Base-by-base conservation (phyloP, 2,888 invertebrate species). In the Ennomos quercinarius region DNA sequence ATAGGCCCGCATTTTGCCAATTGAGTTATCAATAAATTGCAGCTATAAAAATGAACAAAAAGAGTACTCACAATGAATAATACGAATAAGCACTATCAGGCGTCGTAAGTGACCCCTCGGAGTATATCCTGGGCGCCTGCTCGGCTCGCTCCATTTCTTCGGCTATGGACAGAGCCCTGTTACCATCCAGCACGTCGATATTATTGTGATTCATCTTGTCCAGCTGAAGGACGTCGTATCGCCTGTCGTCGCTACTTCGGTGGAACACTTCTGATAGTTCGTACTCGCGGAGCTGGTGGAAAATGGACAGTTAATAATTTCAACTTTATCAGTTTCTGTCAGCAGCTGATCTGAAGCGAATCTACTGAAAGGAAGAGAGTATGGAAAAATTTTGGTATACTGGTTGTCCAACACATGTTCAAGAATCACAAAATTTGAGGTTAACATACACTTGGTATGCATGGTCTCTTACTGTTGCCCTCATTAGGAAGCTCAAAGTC, bases 211-310 rank as follows among this genome's bases (percentile, higher is more conserved):
- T 87, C 39, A 89, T 70, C 71, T 94, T 94, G 74, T 95, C 94
- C 76, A 95, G 88, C 71, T 94, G 93, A 10, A 96, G 89, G 43
- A 96, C 95, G 81, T 96, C 96, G 88, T 96, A 96, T 81, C 94
- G 93, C 67, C 94, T 93, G 76, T 97, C 96, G 84, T 97, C 97
- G 84, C 96, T 96, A 71, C 94, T 93, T 78, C 96, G 96, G 90
- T 97, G 97, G 87, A 97, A 97, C 67, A 96, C 96, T 90, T 97
- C 97, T 68, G 96, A 96, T 70, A 97, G 91, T 84, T 97, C 97
- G 93, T 97, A 98, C 89, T 97, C 97, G 77, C 96, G 96, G 67
- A 97, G 93, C 97, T 97, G 92, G 45, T 54, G 47, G 38, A 51
- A 50, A 35, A 10, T 47, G 39, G 42, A 57, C 27, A 27, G 4